Conservation (phyloP, 2,797 vertebrate species). For the Cetoscarus ocellatus region DNA sequence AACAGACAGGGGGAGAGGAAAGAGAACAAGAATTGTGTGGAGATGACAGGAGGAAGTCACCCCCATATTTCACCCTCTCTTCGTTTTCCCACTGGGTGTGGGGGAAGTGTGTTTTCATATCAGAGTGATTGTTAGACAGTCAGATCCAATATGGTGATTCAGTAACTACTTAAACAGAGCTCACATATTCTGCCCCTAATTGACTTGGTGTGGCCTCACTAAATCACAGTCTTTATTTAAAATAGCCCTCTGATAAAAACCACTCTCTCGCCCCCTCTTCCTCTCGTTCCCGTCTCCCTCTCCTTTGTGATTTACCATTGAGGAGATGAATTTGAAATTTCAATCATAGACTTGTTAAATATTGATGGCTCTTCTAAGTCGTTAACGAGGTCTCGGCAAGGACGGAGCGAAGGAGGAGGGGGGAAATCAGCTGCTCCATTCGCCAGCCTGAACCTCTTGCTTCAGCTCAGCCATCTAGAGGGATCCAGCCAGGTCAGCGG, state of each 20-base stretch:
- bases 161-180: constrained; percentile 65
- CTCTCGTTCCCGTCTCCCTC: constrained; percentile 50
- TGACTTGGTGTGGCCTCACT: constrained; percentile 76
- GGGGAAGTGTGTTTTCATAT: constrained; percentile 72
- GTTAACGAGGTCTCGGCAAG: constrained; percentile 80
- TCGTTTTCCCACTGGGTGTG: constrained; percentile 7
- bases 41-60: constrained; percentile 43
- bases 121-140: constrained; percentile 67
- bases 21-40: constrained; percentile 30
- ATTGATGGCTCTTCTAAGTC: constrained; percentile 83
- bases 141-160: constrained; percentile 75
- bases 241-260: constrained; percentile 70
- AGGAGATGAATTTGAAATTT: constrained; percentile 85
- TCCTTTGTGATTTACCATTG: constrained; percentile 81
- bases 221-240: constrained; percentile 79
- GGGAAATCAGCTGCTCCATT: constrained; percentile 48
- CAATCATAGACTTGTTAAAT: constrained; percentile 85
- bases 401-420: constrained; percentile 54
- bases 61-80: constrained; percentile 43
- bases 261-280: constrained; percentile 23
- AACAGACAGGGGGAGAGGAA: constrained; percentile 18
- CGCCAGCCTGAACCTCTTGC: constrained; percentile 48
- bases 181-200: constrained; percentile 75
- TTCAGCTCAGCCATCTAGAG: constrained; percentile 62
- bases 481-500: constrained; percentile 82